These are phyloP conservation scores for Rhyacichthys aspro DNA, from an alignment of 2,797 vertebrate genomes.

Conservation along the genomic window DNA sequence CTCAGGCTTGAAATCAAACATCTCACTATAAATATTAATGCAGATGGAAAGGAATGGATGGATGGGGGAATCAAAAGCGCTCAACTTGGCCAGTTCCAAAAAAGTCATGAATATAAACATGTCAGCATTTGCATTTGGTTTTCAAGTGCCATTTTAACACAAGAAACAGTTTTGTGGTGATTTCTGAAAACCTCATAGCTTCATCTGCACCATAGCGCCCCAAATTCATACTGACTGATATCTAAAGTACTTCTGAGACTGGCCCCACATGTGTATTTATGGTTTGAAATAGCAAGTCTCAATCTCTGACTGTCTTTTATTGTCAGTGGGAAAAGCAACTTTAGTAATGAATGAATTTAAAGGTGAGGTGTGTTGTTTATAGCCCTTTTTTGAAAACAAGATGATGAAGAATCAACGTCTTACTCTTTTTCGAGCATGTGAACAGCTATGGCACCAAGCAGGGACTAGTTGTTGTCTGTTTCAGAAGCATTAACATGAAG, in stretches of 20 bases:
- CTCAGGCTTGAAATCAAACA: conserved; percentile 53
- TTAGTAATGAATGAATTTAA: too few species aligned
- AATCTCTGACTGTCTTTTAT: background rate
- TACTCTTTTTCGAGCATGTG: too few species aligned
- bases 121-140: conserved; percentile 32
- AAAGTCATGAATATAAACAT: conserved; percentile 57
- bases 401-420: too few species aligned
- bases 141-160: conserved; percentile 58
- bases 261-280: conserved; percentile 35
- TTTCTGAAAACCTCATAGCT: conserved; percentile 4
- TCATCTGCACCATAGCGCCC: conserved; percentile 16
- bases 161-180: conserved; percentile 8
- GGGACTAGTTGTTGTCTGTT: too few species aligned
- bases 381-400: too few species aligned
- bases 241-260: conserved; percentile 22
- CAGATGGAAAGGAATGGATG: background rate
- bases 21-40: conserved; percentile 49
- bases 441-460: too few species aligned
- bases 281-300: background rate
- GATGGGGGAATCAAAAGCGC: conserved; percentile 27
- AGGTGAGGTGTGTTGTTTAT: too few species aligned
- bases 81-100: conserved; percentile 32
- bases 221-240: conserved; percentile 45
- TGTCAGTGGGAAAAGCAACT: background rate
- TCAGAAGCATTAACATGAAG: too few species aligned